phyloP scores from a whole-genome alignment of 2,113 vertebrate genomes.

The Capra hircus region DNA sequence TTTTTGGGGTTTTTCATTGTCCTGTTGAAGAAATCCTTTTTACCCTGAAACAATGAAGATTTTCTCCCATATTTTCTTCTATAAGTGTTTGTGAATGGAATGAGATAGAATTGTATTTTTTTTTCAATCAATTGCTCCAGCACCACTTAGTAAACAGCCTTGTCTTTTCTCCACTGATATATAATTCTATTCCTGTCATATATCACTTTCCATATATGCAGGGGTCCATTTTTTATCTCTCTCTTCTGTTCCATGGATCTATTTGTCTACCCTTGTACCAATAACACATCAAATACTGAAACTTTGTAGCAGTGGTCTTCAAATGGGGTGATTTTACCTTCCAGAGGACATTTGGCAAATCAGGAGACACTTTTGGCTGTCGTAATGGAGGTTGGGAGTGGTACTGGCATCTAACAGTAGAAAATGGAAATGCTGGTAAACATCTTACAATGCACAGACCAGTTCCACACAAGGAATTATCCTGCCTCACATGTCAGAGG shows the following conservation, averaged over 20 bases:
- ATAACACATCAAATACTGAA: neutral
- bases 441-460: neutral
- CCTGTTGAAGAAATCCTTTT: conserved; percentile 19
- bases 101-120: neutral
- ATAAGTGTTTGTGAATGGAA: neutral
- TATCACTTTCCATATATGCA: neutral
- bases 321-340: neutral
- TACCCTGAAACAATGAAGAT: neutral
- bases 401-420: neutral
- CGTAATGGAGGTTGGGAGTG: neutral
- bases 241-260: neutral
- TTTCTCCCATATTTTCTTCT: neutral
- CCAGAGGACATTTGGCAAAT: neutral
- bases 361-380: neutral
- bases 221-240: neutral
- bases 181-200: neutral
- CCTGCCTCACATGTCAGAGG: neutral
- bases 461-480: neutral
- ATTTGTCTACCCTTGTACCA: neutral
- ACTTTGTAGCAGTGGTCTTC: neutral
- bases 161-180: neutral
- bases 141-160: neutral
- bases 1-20: neutral
- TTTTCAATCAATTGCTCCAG: neutral
- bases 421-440: neutral